Conservation (phyloP, 2,113 vertebrate genomes). For the Cinclus mexicanus region DNA sequence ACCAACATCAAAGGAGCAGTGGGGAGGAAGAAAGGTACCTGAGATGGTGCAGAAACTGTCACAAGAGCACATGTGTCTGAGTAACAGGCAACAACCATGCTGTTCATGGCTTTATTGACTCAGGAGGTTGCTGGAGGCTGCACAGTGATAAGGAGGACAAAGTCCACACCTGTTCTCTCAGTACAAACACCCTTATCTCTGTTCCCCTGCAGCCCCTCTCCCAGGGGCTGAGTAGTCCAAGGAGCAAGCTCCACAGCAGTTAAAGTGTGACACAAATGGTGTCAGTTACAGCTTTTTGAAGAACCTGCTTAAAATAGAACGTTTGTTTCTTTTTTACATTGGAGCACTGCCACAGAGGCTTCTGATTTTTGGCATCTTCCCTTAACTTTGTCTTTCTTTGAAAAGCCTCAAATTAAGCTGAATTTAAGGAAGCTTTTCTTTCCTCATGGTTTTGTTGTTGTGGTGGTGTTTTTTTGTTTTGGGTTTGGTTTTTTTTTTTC, state of each 20-base stretch:
- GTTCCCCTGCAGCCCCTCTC: constrained; percentile 17
- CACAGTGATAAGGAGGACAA: constrained; percentile 58
- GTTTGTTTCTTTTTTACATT: not conserved
- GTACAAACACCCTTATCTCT: constrained; percentile 63
- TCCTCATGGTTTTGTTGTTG: not conserved
- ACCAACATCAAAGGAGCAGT: not conserved
- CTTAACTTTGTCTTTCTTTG: not conserved
- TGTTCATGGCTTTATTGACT: constrained; percentile 43
- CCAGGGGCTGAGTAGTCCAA: not conserved
- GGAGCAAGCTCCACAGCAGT: constrained; percentile 38
- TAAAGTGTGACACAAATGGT: constrained; percentile 3
- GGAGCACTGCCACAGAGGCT: not conserved
- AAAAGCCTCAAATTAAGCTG: not conserved
- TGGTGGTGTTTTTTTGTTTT: too few relatives aligned
- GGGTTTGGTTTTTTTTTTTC: not conserved
- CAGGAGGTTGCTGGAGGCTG: constrained; percentile 14
- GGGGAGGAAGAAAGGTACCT: not conserved
- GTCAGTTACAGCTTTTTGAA: not conserved
- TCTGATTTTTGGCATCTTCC: not conserved
- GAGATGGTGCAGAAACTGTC: not conserved
- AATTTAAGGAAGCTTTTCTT: not conserved
- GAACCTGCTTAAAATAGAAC: not conserved
- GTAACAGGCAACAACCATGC: not conserved
- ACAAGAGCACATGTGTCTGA: not conserved
- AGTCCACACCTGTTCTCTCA: constrained; percentile 60